Evolutionary conservation across 2,797 vertebrate species (phyloP).

Genomic region (Melanitta fusca): DNA sequence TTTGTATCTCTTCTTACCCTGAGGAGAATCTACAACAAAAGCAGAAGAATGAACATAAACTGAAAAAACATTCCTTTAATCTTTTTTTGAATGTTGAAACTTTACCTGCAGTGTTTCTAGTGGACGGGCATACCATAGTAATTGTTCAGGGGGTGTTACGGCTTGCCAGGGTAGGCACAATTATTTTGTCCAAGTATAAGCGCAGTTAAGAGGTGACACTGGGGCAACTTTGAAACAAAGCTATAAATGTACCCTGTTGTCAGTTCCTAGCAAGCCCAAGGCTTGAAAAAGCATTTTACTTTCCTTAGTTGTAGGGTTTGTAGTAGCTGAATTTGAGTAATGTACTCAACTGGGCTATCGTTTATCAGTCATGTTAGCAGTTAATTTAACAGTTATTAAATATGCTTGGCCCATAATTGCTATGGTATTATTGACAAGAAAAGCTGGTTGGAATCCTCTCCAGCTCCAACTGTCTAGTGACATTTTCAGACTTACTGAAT

Average conservation of each 20-base stretch:
- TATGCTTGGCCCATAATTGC: background rate
- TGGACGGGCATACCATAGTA: no score
- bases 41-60: background rate
- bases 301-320: background rate
- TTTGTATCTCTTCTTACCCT: background rate
- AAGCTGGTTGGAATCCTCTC: background rate
- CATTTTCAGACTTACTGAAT: background rate
- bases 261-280: background rate
- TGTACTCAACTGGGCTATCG: background rate
- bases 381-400: background rate
- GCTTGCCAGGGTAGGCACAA: background rate
- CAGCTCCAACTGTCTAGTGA: background rate
- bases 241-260: background rate
- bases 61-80: background rate
- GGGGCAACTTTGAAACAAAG: background rate
- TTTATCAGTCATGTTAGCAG: background rate
- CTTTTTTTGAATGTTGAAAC: background rate
- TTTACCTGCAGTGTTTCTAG: background rate
- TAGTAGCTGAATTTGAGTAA: background rate
- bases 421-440: background rate
- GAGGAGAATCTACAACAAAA: background rate
- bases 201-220: background rate
- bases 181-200: background rate
- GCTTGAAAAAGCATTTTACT: background rate
- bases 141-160: background rate